Base-by-base conservation (phyloP, 2,797 vertebrate genomes). In the Anabacerthia variegaticeps region DNA sequence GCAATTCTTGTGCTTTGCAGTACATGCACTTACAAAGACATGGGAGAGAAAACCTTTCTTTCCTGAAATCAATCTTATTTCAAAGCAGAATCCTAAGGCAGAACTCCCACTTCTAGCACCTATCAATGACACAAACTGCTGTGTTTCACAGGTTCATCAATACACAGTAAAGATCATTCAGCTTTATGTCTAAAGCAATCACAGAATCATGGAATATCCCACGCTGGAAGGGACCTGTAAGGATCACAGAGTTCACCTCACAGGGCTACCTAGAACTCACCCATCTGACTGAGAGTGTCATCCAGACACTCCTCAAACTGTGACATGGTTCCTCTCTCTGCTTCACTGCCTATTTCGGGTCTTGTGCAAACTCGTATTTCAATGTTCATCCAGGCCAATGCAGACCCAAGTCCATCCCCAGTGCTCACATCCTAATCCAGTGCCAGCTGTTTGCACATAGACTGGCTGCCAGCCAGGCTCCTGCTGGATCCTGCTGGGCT, bases 381-480 rank as follows among this genome's bases (percentile, higher is more conserved):
- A 65, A 68, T 87, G 65, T 85, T 68, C 58, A 89, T 92, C 22
- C 79, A 78, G 46, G 52, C 43, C 62, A 66, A 27, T 12, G 66
- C 72, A 88, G 91, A 83, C 75, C 56, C 44, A 61, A 91, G 68
- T 77, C 18, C 75, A 87, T 86, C 34, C 39, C n/a, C 48, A 62
- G 12, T 32, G 88, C 68, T 77, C 82, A 48, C 55, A 80, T 59
- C 34, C 37, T 28, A 52, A 79, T 13, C 37, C 34, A 52, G 61
- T 83, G 85, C 66, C 89, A 82, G 69, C 84, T 88, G 88, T 93
- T 92, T 55, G 37, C 74, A 83, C n/a, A 10, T 3, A 54, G 63
- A 43, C 85, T 91, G 94, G 93, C 91, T 52, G 62, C 10, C 56
- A 79, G 89, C 89, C 95, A 89, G 65, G 43, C 74, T 61, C 48